Evolutionary conservation across 2,113 vertebrate species (phyloP), one percentile per base, ranked within the genome.

Genomic region (Zosterops borbonicus): DNA sequence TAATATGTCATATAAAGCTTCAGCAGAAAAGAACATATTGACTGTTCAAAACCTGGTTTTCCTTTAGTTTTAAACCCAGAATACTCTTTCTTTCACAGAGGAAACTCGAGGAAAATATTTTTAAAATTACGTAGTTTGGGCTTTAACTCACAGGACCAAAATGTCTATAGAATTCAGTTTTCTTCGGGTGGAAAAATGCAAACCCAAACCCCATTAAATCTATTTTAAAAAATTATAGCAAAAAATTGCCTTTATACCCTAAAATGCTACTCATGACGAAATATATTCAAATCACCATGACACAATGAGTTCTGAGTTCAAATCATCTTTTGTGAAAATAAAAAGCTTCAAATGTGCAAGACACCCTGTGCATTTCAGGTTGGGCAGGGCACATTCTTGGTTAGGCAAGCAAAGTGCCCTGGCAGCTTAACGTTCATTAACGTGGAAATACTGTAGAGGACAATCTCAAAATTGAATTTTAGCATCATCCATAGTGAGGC

Each of bases 201-300:
- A 53, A 63, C 17, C 9, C 17, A 44, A 82, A 87, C 23, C 6
- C 8, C 21, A 41, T 37, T 37, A 64, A 60, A 35, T 69, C 16
- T 41, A 25, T 64, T 53, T 37, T 14, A 4, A 55, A 74, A 55
- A 59, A 0, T 37, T 63, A 12, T 7, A 53, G 9, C 12, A 73
- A 63, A 67, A 68, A 78, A 4, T 19, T 76, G 5, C 5, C 4
- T 64, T 78, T 25, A n/a, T 27, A 29, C 25, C 6, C 6, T 78
- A 37, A 82, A 84, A 58, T 1, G 0, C 3, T 23, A 9, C 7
- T 53, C 20, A 37, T 53, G 31, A 58, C 0, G 3, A 78, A 65
- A 46, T 31, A 18, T 23, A 46, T 87, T 91, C 12, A 63, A 42
- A 62, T 55, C 19, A 75, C 39, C 17, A 28, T 56, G 50, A 53